Evolutionary conservation across 2,113 vertebrate species (phyloP).

Genomic region (Todiramphus saurophagus): DNA sequence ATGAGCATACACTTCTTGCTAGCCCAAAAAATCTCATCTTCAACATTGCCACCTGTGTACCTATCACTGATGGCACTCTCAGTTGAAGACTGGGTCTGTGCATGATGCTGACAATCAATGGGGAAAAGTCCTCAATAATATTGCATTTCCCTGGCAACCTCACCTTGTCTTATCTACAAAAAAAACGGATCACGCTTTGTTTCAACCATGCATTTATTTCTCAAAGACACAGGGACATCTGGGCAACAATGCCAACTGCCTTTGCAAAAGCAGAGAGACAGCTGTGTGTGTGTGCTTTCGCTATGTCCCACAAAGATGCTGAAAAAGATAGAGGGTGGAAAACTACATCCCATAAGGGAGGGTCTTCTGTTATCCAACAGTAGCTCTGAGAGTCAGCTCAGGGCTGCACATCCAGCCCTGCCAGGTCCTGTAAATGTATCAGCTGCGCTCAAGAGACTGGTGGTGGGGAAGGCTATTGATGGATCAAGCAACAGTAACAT

Average conservation of each 20-base stretch:
- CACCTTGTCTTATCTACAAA: background rate
- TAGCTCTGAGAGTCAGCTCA: background rate
- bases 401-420: background rate
- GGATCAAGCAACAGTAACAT: background rate
- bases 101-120: background rate
- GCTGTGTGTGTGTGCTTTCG: fast-evolving
- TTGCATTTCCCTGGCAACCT: background rate
- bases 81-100: background rate
- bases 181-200: background rate
- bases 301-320: background rate
- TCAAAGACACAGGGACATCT: background rate
- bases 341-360: background rate
- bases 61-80: background rate
- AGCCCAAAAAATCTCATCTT: background rate
- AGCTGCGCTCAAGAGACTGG: background rate
- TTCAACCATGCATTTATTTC: background rate
- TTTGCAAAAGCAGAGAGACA: background rate
- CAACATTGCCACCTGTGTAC: background rate
- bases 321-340: background rate
- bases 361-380: background rate
- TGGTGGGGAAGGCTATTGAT: background rate
- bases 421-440: background rate
- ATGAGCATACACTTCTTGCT: background rate
- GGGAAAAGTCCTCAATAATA: background rate
- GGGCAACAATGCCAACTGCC: background rate